These are phyloP conservation scores for Misgurnus anguillicaudatus DNA, from an alignment of 2,113 vertebrate genomes.

Conservation along the genomic window DNA sequence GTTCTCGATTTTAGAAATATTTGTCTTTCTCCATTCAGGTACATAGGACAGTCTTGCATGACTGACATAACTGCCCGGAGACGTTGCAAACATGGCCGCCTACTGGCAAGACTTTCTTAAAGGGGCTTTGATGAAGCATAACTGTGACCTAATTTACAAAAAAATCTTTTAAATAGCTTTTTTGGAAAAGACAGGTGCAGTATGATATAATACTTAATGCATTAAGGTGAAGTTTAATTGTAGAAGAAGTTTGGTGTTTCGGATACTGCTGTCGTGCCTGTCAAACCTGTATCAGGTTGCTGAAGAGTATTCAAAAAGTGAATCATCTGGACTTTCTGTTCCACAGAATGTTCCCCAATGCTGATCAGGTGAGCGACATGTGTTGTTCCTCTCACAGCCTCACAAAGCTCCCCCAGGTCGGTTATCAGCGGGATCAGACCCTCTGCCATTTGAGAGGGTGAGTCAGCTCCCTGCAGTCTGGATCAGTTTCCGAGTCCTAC, in stretches of 20 bases:
- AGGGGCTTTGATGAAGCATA: too few relatives aligned
- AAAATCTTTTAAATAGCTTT: too few relatives aligned
- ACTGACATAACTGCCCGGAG: too few relatives aligned
- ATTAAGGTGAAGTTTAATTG: neutral
- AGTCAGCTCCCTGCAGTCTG: slow-evolving; percentile 41
- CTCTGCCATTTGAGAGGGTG: slow-evolving; percentile 36
- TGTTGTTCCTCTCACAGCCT: slow-evolving; percentile 21
- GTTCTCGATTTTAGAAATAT: too few relatives aligned
- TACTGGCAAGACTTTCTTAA: too few relatives aligned
- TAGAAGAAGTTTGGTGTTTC: neutral
- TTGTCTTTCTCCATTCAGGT: too few relatives aligned
- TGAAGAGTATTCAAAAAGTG: neutral
- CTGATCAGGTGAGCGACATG: slow-evolving; percentile 37
- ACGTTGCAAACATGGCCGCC: too few relatives aligned
- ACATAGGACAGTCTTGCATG: too few relatives aligned
- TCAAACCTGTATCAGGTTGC: slow-evolving; percentile 12
- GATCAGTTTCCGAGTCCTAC: slow-evolving; percentile 29
- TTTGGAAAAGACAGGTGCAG: too few relatives aligned
- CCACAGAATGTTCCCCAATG: slow-evolving; percentile 32
- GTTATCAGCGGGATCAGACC: slow-evolving; percentile 32
- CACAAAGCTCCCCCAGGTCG: slow-evolving; percentile 36
- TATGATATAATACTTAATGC: neutral
- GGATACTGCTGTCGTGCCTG: neutral
- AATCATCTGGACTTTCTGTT: neutral
- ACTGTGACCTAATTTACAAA: too few relatives aligned